Conservation (phyloP, 2,797 vertebrate species). For the Spheniscus humboldti region DNA sequence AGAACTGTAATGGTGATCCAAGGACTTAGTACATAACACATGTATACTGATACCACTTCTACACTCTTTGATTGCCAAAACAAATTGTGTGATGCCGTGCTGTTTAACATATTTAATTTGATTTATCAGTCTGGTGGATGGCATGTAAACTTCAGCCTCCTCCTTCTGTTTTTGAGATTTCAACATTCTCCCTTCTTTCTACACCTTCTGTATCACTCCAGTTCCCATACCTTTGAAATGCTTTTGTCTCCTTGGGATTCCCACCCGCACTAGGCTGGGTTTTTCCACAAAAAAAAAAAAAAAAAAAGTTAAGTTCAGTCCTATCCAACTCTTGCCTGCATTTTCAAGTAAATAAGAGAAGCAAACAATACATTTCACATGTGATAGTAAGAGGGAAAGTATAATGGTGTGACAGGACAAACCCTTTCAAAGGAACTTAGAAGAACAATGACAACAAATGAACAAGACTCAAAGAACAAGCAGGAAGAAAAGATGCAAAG, state of each 20-base stretch:
- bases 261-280: background rate
- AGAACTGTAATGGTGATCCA: constrained; percentile 29
- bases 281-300: background rate
- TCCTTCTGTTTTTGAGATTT: background rate
- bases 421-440: background rate
- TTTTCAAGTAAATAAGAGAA: background rate
- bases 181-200: background rate
- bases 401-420: background rate
- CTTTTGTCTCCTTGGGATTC: background rate
- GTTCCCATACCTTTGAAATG: background rate
- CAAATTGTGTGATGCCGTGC: background rate
- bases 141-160: background rate
- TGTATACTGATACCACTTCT: constrained; percentile 13
- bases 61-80: constrained; percentile 15
- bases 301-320: background rate
- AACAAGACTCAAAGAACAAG: background rate
- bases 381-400: background rate
- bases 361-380: background rate
- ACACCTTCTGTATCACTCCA: background rate
- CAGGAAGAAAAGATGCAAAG: background rate
- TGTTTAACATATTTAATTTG: background rate
- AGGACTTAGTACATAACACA: constrained; percentile 24
- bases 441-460: background rate
- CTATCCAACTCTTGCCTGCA: background rate
- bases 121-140: background rate